Conservation (phyloP, 2,888 invertebrate species). For the Caenorhabditis parvicauda region DNA sequence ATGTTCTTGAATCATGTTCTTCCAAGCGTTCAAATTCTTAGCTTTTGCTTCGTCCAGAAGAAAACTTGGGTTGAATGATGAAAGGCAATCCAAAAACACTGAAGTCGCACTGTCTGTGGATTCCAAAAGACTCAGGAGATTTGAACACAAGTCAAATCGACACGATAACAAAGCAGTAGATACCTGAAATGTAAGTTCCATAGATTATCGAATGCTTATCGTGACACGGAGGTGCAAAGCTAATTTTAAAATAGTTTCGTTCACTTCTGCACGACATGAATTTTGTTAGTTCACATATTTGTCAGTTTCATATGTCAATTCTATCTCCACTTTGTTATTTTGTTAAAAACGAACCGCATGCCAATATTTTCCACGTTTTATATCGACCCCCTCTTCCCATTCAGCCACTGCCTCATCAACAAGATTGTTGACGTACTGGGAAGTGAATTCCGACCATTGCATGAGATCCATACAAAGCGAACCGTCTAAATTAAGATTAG, state of each 20-base stretch:
- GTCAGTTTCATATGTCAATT: too few relatives aligned
- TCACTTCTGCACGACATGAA: too few relatives aligned
- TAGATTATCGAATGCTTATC: too few relatives aligned
- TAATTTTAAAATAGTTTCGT: too few relatives aligned
- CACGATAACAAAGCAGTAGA: slow-evolving; percentile 12
- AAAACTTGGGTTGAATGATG: slow-evolving; percentile 16
- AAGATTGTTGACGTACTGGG: slow-evolving; percentile 15
- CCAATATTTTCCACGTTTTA: slow-evolving; percentile 15
- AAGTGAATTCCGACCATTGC: slow-evolving; percentile 32
- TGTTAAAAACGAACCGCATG: slow-evolving; percentile 13
- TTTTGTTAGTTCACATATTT: too few relatives aligned
- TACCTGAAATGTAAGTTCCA: too few relatives aligned
- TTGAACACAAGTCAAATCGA: slow-evolving; percentile 22
- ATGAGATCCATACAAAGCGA: slow-evolving; percentile 31
- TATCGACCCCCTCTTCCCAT: not conserved
- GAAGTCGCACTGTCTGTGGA: slow-evolving; percentile 8
- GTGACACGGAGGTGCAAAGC: too few relatives aligned
- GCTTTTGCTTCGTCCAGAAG: slow-evolving; percentile 23
- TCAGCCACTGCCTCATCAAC: slow-evolving; percentile 12
- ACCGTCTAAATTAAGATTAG: slow-evolving; percentile 20
- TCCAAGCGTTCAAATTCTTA: slow-evolving; percentile 18
- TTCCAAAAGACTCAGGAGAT: slow-evolving; percentile 10
- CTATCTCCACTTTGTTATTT: too few relatives aligned
- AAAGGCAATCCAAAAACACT: slow-evolving; percentile 19
- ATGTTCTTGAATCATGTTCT: slow-evolving; percentile 17